Conservation (phyloP, 2,888 invertebrate species). For the Drymonia ruficornis region DNA sequence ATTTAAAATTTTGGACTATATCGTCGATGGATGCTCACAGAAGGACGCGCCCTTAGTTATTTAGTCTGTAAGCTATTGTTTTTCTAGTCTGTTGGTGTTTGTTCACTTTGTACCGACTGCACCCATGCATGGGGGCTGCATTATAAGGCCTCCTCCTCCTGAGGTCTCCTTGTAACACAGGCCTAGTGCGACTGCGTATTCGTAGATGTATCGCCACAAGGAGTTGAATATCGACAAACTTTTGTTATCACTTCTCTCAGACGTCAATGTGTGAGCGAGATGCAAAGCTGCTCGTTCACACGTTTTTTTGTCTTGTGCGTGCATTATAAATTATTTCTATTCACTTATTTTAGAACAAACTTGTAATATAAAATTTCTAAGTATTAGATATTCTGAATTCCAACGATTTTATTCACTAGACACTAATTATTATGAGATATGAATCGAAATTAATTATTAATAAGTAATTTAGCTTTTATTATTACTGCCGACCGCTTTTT, state of each 20-base stretch:
- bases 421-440: neutral
- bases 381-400: constrained; percentile 1
- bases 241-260: neutral
- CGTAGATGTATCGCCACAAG: too few relatives aligned
- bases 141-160: too few relatives aligned
- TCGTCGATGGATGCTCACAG: neutral
- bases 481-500: neutral
- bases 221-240: too few relatives aligned
- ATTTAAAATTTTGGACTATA: neutral
- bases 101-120: neutral
- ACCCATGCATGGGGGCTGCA: neutral
- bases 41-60: constrained; percentile 38
- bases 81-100: constrained; percentile 41
- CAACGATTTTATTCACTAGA: constrained; percentile 3
- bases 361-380: neutral
- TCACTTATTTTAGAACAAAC: neutral
- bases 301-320: neutral
- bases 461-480: neutral
- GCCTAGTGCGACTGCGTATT: too few relatives aligned
- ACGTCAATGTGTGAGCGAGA: neutral
- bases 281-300: neutral
- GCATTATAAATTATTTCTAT: neutral
- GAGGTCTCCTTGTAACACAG: too few relatives aligned
- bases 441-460: neutral
- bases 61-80: constrained; percentile 58